Evolutionary conservation across 2,113 vertebrate species (phyloP).

Genomic region (Hystrix brachyura): DNA sequence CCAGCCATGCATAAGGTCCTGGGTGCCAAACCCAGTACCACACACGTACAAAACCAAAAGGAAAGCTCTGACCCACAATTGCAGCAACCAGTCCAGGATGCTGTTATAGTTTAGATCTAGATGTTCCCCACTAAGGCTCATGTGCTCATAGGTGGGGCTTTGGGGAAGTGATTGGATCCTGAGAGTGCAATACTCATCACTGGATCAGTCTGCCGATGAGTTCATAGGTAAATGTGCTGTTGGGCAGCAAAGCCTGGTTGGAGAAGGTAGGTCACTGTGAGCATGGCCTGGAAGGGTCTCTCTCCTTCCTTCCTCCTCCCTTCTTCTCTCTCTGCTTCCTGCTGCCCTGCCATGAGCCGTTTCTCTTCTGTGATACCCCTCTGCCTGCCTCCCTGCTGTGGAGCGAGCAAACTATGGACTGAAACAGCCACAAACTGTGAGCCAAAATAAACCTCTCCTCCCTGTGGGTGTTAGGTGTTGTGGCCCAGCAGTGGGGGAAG

Average conservation of each 20-base stretch:
- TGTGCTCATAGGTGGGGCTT: background rate
- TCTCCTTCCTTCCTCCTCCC: background rate
- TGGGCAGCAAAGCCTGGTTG: background rate
- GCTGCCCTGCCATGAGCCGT: background rate
- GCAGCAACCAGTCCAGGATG: background rate
- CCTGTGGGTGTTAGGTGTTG: background rate
- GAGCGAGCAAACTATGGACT: background rate
- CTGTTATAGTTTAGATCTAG: background rate
- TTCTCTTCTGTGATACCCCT: background rate
- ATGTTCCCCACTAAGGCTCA: too few species aligned
- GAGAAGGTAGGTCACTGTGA: background rate
- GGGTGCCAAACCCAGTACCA: background rate
- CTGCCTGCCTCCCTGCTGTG: background rate
- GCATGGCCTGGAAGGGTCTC: too few species aligned
- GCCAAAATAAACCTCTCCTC: background rate
- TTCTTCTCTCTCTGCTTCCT: background rate
- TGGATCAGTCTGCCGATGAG: background rate
- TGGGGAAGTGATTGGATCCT: background rate
- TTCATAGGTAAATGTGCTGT: background rate
- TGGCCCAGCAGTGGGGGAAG: background rate
- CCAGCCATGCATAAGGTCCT: background rate
- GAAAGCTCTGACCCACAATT: background rate
- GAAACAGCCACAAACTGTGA: background rate
- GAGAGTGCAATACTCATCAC: background rate
- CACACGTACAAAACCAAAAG: background rate